Evolutionary conservation across 1,140 invertebrate species (phyloP).

Genomic region (Drosophila nannoptera): DNA sequence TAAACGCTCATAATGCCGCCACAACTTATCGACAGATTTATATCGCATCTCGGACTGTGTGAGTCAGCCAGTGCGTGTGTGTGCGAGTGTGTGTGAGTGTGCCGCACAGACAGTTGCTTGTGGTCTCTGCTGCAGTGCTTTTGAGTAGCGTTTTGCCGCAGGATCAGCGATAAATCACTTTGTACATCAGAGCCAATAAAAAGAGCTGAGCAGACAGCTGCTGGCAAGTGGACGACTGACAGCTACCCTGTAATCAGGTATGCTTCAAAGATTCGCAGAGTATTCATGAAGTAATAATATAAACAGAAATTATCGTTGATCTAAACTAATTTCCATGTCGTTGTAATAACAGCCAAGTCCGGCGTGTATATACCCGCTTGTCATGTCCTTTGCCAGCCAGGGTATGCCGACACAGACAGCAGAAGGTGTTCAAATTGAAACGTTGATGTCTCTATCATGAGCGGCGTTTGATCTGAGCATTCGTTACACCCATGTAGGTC

Average conservation of each 20-base stretch:
- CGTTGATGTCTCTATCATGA: slow-evolving; percentile 68
- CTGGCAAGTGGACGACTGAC: not conserved
- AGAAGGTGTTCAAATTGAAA: slow-evolving; percentile 66
- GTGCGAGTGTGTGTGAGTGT: slow-evolving; percentile 11
- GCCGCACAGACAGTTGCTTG: slow-evolving; percentile 24
- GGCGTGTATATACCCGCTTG: not conserved
- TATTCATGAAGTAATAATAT: no score
- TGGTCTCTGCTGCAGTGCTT: slow-evolving; percentile 22
- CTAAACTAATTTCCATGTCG: no score
- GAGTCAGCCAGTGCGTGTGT: not conserved
- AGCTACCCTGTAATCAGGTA: not conserved
- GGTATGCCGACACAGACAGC: not conserved
- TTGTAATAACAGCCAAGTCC: no score
- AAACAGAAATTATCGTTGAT: no score
- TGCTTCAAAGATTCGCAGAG: not conserved
- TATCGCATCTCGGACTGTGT: slow-evolving; percentile 33
- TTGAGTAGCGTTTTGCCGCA: slow-evolving; percentile 55
- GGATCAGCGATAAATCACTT: slow-evolving; percentile 77
- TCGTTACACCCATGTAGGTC: slow-evolving; percentile 69
- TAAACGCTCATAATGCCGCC: slow-evolving; percentile 52
- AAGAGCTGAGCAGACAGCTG: slow-evolving; percentile 7
- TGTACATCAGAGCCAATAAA: slow-evolving; percentile 68
- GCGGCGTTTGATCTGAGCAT: slow-evolving; percentile 68
- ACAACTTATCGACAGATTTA: slow-evolving; percentile 69
- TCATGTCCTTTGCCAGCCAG: not conserved